Conservation (phyloP, 2,113 vertebrate genomes). For the Hirundichthys speculiger region DNA sequence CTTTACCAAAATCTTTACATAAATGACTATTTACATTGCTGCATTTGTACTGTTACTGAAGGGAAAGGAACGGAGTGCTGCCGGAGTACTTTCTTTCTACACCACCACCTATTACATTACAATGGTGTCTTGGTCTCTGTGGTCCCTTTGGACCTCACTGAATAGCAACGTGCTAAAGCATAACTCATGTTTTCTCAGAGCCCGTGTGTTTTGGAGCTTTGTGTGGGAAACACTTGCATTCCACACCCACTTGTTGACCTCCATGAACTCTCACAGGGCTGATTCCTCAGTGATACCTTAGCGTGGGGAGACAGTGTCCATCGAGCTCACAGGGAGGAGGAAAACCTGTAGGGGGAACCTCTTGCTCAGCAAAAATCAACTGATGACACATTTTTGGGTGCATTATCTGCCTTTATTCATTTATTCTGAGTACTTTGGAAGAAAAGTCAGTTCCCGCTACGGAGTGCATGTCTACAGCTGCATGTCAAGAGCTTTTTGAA, state of each 20-base stretch:
- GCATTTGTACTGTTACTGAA: neutral
- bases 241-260: conserved; percentile 76
- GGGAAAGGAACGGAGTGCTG: neutral
- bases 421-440: conserved; percentile 9
- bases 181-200: conserved; percentile 59
- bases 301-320: conserved; percentile 61
- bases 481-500: neutral
- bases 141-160: conserved; percentile 14
- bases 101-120: no score
- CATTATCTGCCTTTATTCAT: conserved; percentile 44
- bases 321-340: conserved; percentile 40
- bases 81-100: neutral
- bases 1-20: no score
- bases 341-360: conserved; percentile 42
- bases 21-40: neutral
- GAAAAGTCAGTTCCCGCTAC: neutral
- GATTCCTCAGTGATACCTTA: conserved; percentile 51
- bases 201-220: conserved; percentile 47
- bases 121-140: no score
- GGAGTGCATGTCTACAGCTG: neutral
- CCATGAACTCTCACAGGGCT: conserved; percentile 53
- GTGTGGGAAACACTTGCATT: conserved; percentile 70
- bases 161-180: conserved; percentile 37
- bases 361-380: conserved; percentile 54
- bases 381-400: conserved; percentile 41